These are phyloP conservation scores for Aphaenogaster rudis DNA, from an alignment of 1,140 invertebrate species.

Conservation along the genomic window DNA sequence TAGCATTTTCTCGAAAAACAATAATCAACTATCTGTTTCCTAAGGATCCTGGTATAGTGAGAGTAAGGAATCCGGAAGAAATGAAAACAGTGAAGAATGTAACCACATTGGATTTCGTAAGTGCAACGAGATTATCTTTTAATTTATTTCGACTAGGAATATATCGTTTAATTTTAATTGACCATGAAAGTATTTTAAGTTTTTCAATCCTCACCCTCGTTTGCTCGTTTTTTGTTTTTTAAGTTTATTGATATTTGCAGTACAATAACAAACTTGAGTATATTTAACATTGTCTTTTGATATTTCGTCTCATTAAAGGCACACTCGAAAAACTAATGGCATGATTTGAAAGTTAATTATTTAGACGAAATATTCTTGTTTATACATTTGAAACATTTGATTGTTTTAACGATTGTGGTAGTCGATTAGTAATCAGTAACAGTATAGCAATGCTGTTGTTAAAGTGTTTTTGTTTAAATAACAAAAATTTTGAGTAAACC, in stretches of 20 bases:
- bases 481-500: not conserved
- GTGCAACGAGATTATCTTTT: not conserved
- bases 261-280: too few relatives aligned
- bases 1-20: not conserved
- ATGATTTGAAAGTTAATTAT: not conserved
- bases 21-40: not conserved
- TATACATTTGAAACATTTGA: not conserved
- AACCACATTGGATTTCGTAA: slow-evolving; percentile 39
- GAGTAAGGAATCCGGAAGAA: slow-evolving; percentile 7
- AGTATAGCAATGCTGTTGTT: not conserved
- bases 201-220: too few relatives aligned
- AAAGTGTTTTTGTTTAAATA: not conserved
- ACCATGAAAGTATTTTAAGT: too few relatives aligned
- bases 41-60: not conserved
- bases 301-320: not conserved
- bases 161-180: too few relatives aligned
- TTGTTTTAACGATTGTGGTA: not conserved
- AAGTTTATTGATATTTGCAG: too few relatives aligned
- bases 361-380: not conserved
- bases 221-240: too few relatives aligned
- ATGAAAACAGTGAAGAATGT: not conserved
- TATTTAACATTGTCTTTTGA: not conserved
- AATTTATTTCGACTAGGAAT: too few relatives aligned
- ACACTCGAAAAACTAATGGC: not conserved
- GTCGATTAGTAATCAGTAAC: not conserved